A percentile compares a stretch with the other conserved stretches of the same genome.
These are phyloP conservation scores for Parnassius apollo DNA, from an alignment of 2,888 invertebrate genomes.

Conservation along the genomic window DNA sequence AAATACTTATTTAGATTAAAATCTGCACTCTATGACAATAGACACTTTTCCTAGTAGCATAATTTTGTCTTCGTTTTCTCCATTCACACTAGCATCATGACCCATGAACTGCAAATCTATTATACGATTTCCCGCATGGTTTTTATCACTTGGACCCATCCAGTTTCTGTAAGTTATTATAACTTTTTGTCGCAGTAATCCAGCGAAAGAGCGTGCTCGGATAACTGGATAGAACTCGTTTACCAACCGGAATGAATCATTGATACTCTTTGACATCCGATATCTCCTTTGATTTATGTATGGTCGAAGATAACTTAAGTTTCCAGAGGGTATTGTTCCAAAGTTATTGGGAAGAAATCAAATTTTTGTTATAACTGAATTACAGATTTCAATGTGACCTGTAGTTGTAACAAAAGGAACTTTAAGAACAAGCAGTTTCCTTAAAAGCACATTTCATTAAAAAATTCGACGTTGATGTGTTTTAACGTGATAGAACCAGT, in stretches of 20 bases:
- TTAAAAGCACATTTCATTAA: no score
- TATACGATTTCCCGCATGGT: conserved; percentile 1
- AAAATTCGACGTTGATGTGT: no score
- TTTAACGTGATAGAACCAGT: no score
- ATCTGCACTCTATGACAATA: no score
- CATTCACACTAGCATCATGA: no score
- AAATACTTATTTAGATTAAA: no score
- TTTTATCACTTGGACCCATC: background rate
- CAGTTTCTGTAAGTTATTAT: conserved; percentile 30
- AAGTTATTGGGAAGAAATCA: background rate
- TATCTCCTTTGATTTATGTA: conserved; percentile 24
- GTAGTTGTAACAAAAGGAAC: no score
- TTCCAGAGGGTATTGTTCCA: background rate
- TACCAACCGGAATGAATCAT: conserved; percentile 19
- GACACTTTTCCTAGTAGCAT: no score
- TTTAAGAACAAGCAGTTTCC: no score
- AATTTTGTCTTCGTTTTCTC: no score
- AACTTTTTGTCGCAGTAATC: conserved; percentile 32
- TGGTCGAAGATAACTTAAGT: conserved; percentile 12
- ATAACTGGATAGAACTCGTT: conserved; percentile 25
- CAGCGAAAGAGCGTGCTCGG: conserved; percentile 13
- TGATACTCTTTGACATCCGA: conserved; percentile 19
- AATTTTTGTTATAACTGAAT: conserved; percentile 4
- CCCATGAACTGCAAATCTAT: no score
- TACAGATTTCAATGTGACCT: background rate